phyloP scores from a whole-genome alignment of 2,113 vertebrate species.

The Candoia aspera region DNA sequence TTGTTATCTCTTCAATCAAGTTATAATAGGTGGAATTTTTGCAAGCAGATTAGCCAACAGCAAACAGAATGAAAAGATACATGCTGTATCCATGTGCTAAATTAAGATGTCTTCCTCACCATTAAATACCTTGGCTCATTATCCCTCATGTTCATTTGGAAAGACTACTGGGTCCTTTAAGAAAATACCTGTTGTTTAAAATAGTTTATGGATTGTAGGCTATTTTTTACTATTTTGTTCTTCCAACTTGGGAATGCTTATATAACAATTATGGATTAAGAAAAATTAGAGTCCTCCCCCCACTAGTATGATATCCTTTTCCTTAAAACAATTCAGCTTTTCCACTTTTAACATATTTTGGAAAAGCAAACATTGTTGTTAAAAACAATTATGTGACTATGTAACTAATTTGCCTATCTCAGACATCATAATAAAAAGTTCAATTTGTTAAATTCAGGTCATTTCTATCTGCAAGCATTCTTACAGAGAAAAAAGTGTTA shows the following conservation, averaged over 20 bases:
- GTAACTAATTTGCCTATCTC: neutral
- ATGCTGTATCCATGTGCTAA: neutral
- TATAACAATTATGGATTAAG: neutral
- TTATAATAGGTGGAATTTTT: neutral
- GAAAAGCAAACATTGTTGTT: neutral
- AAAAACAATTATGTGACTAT: neutral
- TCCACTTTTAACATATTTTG: neutral
- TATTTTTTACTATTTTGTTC: neutral
- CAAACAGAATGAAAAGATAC: neutral
- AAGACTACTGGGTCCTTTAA: neutral
- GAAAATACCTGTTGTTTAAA: neutral
- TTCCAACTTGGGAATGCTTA: neutral
- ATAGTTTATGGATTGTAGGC: neutral
- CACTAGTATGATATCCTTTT: neutral
- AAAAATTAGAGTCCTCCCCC: neutral
- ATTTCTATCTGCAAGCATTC: conserved; percentile 30
- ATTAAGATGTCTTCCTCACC: neutral
- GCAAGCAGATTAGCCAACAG: neutral
- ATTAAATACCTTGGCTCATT: neutral
- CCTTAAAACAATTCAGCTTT: neutral
- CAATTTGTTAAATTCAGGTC: neutral
- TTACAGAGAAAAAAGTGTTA: conserved; percentile 23
- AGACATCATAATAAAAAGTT: conserved; percentile 21
- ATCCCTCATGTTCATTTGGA: conserved; percentile 20
- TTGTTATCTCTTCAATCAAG: neutral